Conservation (phyloP, 2,797 vertebrate species). For the Eidolon dupreanum region DNA sequence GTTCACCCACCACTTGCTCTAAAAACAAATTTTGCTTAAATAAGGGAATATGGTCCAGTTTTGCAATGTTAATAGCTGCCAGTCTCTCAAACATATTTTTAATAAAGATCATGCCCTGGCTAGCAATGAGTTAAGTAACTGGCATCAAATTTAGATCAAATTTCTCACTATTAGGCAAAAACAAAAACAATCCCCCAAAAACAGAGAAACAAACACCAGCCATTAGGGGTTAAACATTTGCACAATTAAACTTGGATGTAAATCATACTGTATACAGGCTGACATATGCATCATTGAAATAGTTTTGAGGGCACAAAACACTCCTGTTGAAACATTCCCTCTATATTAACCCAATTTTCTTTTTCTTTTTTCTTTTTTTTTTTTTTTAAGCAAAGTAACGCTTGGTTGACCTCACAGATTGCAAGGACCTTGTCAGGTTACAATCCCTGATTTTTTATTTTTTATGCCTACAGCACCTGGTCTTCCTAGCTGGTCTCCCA, state of each 20-base stretch:
- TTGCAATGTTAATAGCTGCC: conserved; percentile 77
- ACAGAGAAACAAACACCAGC: conserved; percentile 46
- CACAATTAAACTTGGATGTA: conserved; percentile 74
- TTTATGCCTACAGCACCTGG: no score
- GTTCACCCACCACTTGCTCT: neutral
- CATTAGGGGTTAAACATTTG: conserved; percentile 63
- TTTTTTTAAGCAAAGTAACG: no score
- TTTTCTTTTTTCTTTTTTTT: no score
- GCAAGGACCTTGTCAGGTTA: no score
- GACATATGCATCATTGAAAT: conserved; percentile 75
- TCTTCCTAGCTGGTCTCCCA: no score
- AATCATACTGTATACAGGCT: conserved; percentile 73
- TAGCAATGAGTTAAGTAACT: conserved; percentile 79
- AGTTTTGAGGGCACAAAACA: conserved; percentile 71
- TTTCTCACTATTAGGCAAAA: conserved; percentile 74
- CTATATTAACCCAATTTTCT: conserved; percentile 75
- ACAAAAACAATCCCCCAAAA: conserved; percentile 1
- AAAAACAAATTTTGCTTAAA: conserved; percentile 62
- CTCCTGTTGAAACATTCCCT: conserved; percentile 78
- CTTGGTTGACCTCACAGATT: no score
- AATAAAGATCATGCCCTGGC: conserved; percentile 69
- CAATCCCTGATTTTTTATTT: no score
- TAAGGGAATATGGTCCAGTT: conserved; percentile 82
- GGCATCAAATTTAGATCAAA: conserved; percentile 72
- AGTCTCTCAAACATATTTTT: conserved; percentile 66